phyloP scores from a whole-genome alignment of 2,888 invertebrate genomes.

The Dryococelus australis region DNA sequence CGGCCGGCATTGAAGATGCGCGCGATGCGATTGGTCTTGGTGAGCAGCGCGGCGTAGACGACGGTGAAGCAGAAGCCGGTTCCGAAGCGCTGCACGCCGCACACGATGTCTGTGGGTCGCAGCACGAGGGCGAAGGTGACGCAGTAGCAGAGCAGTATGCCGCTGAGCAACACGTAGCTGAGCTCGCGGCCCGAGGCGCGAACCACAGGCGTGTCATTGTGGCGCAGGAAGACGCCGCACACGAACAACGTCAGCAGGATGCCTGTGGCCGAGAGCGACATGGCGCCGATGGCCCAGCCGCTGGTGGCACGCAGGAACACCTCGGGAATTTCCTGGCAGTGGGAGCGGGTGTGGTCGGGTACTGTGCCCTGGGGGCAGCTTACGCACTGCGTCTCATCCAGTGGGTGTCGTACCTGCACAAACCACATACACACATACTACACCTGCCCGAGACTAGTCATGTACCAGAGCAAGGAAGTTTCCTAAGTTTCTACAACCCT shows the following conservation, averaged over 20 bases:
- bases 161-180: constrained; percentile 89
- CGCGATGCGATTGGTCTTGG: constrained; percentile 97
- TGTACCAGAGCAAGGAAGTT: constrained; percentile 72
- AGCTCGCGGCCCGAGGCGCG: constrained; percentile 91
- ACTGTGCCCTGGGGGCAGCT: constrained; percentile 82
- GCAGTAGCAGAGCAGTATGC: constrained; percentile 89
- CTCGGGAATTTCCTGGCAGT: constrained; percentile 81
- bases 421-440: constrained; percentile 54
- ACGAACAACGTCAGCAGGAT: constrained; percentile 78
- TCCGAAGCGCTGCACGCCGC: constrained; percentile 89
- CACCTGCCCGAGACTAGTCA: constrained; percentile 92
- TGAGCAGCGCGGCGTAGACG: constrained; percentile 94
- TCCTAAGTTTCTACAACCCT: too few relatives aligned
- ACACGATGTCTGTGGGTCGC: constrained; percentile 84
- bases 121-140: constrained; percentile 92
- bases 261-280: constrained; percentile 87
- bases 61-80: constrained; percentile 96
- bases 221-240: constrained; percentile 79
- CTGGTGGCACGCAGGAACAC: constrained; percentile 82
- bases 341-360: constrained; percentile 77
- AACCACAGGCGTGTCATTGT: constrained; percentile 96
- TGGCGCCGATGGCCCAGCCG: constrained; percentile 92
- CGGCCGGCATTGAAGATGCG: constrained; percentile 97
- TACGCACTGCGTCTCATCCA: constrained; percentile 83
- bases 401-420: constrained; percentile 77